Conservation (phyloP, 2,888 invertebrate species). For the Mamestra brassicae region DNA sequence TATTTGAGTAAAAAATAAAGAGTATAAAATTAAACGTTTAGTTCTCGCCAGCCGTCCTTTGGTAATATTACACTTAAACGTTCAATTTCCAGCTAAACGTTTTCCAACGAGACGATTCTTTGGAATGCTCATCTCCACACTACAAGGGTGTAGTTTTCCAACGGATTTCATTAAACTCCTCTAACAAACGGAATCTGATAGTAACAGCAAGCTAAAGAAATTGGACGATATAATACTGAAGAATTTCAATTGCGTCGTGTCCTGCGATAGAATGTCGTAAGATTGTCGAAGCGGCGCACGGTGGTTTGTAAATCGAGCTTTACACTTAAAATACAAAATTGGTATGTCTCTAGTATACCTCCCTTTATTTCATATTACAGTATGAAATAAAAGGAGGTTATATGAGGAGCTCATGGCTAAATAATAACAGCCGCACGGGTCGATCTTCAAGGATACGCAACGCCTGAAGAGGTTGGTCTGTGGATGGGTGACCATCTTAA, state of each 20-base stretch:
- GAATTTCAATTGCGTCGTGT: slow-evolving; percentile 11
- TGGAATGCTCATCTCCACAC: neutral
- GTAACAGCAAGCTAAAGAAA: neutral
- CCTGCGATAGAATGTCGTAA: neutral
- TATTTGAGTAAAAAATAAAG: neutral
- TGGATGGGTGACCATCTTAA: too few relatives aligned
- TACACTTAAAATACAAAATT: too few relatives aligned
- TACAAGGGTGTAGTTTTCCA: neutral
- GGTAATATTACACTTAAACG: neutral
- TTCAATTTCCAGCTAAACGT: neutral
- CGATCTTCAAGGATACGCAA: too few relatives aligned
- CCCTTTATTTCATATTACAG: too few relatives aligned
- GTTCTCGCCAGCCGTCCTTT: slow-evolving; percentile 4
- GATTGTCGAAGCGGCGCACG: too few relatives aligned
- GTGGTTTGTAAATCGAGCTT: too few relatives aligned
- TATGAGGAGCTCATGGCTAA: too few relatives aligned
- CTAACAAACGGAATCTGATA: neutral
- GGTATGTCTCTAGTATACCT: too few relatives aligned
- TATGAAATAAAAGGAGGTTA: too few relatives aligned
- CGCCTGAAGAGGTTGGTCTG: too few relatives aligned
- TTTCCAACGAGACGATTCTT: neutral
- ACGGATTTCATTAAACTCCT: neutral
- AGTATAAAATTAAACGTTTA: slow-evolving; percentile 5
- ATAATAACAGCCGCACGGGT: too few relatives aligned
- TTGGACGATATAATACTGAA: neutral